These are phyloP conservation scores for Hapalemur alaotrensis DNA, from an alignment of 2,797 vertebrate species.

Conservation along the genomic window DNA sequence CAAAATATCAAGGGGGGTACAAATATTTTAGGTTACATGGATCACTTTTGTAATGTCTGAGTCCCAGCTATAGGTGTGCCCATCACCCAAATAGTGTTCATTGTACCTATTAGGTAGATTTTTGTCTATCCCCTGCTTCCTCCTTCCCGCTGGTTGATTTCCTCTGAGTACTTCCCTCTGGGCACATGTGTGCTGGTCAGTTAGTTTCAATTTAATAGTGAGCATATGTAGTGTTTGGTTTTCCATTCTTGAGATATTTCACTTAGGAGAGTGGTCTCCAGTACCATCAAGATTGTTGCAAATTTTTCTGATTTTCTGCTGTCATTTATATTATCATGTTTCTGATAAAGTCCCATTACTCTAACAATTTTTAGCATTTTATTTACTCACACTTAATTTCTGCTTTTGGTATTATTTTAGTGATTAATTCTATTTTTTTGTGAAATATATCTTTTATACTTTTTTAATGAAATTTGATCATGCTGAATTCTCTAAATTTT, in stretches of 20 bases:
- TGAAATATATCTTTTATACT: not conserved
- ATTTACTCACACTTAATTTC: not conserved
- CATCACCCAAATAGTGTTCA: not conserved
- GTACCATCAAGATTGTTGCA: not conserved
- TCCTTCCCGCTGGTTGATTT: not conserved
- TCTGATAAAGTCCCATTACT: not conserved
- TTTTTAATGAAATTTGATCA: not conserved
- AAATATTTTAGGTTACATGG: not conserved
- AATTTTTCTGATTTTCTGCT: not conserved
- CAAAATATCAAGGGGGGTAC: not conserved
- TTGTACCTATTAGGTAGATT: not conserved
- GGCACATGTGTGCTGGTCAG: not conserved
- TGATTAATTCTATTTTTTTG: not conserved
- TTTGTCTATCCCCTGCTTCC: not conserved
- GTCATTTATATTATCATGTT: not conserved
- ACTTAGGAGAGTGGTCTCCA: not conserved
- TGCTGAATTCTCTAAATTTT: not conserved
- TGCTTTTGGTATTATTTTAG: not conserved
- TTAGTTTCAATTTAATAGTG: not conserved
- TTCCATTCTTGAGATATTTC: not conserved
- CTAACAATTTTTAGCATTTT: not conserved
- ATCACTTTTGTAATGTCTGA: not conserved
- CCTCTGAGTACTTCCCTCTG: not conserved
- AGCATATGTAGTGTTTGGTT: not conserved
- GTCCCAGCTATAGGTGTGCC: not conserved